Evolutionary conservation across 2,797 vertebrate genomes (phyloP), one percentile per base, ranked within the genome.

Genomic region (Cossypha caffra): DNA sequence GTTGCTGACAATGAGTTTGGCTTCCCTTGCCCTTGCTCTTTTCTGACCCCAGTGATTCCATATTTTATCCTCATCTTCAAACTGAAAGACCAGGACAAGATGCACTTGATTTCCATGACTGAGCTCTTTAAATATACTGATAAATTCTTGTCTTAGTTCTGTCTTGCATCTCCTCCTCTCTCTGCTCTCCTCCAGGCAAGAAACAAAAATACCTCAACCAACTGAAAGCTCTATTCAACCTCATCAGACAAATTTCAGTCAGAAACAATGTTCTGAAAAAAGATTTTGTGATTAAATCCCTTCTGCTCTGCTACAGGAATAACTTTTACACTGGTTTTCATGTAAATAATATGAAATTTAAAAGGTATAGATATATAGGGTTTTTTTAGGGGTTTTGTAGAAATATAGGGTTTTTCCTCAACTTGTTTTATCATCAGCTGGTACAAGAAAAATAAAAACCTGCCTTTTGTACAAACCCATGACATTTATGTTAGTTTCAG

Each of bases 1-100:
- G 21, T 73, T 75, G 58, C 76, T 90, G 82, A 91, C 82, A 94
- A 84, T 45, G 78, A 37, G 20, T 61, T 83, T 93, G 94, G 33
- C 69, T 96, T 82, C 52, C 45, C 33, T 79, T 86, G 37, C 33
- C 13, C 59, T 76, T 83, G 42, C 61, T 74, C 59, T 71, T 62
- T 79, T 86, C 78, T 78, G 64, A 92, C 33, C 29, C 42, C 38
- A 61, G 10, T 31, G 50, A 79, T 61, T 89, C 55, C 63, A 21
- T 45, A 35, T 83, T 95, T 95, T 64, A 82, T 51, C 31, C 45
- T 54, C 54, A 66, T 75, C 67, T 90, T 68, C 57, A 64, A 54
- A 42, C 45, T 83, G 31, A 75, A 75, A 93, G 58, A 52, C 45
- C 38, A 58, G 42, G n/a, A 88, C 64, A 47, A 93, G 45, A 77